phyloP scores from a whole-genome alignment of 2,797 vertebrate genomes.

The Botia kubotai region DNA sequence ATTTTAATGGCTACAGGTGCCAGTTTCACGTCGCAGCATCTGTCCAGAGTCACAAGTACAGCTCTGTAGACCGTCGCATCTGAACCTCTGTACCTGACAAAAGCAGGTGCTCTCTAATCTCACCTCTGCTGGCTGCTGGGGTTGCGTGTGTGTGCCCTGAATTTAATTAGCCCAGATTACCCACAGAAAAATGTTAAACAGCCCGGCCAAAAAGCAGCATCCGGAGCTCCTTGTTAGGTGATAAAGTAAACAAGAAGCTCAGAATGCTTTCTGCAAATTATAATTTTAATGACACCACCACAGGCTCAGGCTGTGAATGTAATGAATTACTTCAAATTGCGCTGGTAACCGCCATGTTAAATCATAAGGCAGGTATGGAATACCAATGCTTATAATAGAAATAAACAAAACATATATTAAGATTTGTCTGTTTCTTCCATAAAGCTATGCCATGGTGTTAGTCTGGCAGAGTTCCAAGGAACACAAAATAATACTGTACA shows the following conservation, averaged over 20 bases:
- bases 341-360: not conserved
- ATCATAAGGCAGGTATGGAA: slow-evolving; percentile 3
- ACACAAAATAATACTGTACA: not conserved
- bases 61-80: slow-evolving; percentile 56
- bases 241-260: slow-evolving; percentile 17
- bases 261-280: not conserved
- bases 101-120: slow-evolving; percentile 39
- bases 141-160: not conserved
- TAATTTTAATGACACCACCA: not conserved
- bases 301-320: not conserved
- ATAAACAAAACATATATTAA: not conserved
- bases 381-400: not conserved
- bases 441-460: not conserved
- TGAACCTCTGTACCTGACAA: slow-evolving; percentile 64
- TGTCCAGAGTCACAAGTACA: slow-evolving; percentile 59
- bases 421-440: not conserved
- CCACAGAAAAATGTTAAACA: slow-evolving; percentile 1
- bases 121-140: slow-evolving; percentile 22
- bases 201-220: not conserved
- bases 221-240: not conserved
- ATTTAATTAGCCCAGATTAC: slow-evolving; percentile 27
- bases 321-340: not conserved
- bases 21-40: slow-evolving; percentile 46
- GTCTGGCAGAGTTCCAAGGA: not conserved
- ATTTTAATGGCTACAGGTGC: slow-evolving; percentile 70